Conservation (phyloP, 2,797 vertebrate genomes). For the Hypotaenidia philippensis region DNA sequence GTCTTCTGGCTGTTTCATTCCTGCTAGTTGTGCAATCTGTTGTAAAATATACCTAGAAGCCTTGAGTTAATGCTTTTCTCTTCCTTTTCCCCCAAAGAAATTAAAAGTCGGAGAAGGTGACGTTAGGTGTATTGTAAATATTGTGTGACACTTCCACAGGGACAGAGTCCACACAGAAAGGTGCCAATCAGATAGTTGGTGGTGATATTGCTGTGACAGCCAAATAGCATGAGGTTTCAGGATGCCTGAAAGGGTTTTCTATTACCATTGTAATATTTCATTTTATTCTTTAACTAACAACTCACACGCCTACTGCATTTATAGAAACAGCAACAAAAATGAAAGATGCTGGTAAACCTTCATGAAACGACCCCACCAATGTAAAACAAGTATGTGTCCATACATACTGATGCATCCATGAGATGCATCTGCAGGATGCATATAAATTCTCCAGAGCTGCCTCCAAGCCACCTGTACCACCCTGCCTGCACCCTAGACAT, state of each 20-base stretch:
- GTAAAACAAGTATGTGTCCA: background rate
- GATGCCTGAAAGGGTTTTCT: background rate
- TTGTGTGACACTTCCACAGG: background rate
- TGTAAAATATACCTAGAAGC: background rate
- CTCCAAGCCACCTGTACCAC: background rate
- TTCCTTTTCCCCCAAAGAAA: background rate
- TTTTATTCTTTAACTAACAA: background rate
- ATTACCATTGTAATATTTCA: background rate
- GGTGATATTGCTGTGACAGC: background rate
- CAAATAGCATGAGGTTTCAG: background rate
- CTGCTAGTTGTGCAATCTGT: background rate
- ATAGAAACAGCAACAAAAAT: background rate
- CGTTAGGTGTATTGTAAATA: background rate
- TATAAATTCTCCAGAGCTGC: background rate
- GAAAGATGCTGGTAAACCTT: background rate
- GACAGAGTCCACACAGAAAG: background rate
- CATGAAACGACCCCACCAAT: background rate
- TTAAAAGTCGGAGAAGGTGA: background rate
- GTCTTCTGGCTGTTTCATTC: background rate
- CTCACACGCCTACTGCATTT: background rate
- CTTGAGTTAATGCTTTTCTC: background rate
- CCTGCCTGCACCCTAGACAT: background rate
- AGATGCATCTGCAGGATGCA: background rate
- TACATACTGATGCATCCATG: too few species aligned
- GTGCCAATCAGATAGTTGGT: background rate